These are phyloP conservation scores for Neogobius melanostomus DNA, from an alignment of 2,113 vertebrate genomes.

Conservation along the genomic window DNA sequence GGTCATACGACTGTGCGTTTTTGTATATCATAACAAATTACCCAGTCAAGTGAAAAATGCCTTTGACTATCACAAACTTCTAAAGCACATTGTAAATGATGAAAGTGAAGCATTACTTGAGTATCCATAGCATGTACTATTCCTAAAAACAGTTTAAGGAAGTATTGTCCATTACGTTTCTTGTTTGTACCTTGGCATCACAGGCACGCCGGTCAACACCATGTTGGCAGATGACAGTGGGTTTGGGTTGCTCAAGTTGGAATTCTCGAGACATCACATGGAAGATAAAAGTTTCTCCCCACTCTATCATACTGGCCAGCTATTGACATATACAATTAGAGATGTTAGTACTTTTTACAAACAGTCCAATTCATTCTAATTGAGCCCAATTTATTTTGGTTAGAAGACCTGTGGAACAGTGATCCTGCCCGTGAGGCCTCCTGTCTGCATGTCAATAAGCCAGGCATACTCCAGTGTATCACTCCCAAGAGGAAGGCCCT, in stretches of 20 bases:
- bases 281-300: conserved; percentile 92
- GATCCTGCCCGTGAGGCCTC: conserved; percentile 90
- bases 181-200: conserved; percentile 84
- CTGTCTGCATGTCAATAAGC: conserved; percentile 95
- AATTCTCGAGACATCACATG: conserved; percentile 93
- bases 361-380: not conserved
- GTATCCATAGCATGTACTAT: too few relatives aligned
- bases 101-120: too few relatives aligned
- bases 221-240: conserved; percentile 90
- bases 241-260: conserved; percentile 94
- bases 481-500: conserved; percentile 87
- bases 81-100: not conserved
- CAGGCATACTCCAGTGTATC: conserved; percentile 95
- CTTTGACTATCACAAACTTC: conserved; percentile 22
- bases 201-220: conserved; percentile 92
- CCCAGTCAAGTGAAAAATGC: conserved; percentile 12
- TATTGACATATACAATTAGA: conserved; percentile 56
- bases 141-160: not conserved
- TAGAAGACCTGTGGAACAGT: conserved; percentile 90
- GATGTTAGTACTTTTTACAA: not conserved
- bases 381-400: not conserved
- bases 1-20: too few relatives aligned
- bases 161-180: not conserved
- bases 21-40: not conserved
- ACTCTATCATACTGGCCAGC: conserved; percentile 87